Conservation (phyloP, 2,113 vertebrate genomes). For the Sorex fumeus region DNA sequence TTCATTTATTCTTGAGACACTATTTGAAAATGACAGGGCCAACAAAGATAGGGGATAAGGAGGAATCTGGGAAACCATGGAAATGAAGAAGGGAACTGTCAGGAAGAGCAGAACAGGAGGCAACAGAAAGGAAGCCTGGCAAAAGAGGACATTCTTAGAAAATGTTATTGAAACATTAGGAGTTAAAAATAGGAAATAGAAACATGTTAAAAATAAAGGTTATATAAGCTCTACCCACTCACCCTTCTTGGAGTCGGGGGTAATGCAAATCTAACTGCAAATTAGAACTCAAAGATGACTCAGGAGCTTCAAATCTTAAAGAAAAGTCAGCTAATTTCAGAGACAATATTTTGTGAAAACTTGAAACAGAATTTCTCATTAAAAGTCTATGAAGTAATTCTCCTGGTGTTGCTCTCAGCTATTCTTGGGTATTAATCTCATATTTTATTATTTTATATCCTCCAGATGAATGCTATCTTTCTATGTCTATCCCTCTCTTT, state of each 20-base stretch:
- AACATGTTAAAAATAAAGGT: not conserved
- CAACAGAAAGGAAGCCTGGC: not conserved
- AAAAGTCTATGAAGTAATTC: too few species aligned
- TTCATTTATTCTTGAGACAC: not conserved
- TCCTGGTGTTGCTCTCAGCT: too few species aligned
- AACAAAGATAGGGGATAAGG: not conserved
- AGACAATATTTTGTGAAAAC: not conserved
- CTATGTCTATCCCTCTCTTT: too few species aligned
- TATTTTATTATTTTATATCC: too few species aligned
- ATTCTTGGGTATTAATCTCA: too few species aligned
- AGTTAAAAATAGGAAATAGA: conserved; percentile 5
- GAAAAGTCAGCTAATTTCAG: not conserved
- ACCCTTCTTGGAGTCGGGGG: not conserved
- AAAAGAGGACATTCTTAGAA: not conserved
- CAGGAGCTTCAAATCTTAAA: not conserved
- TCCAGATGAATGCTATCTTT: too few species aligned
- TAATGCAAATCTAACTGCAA: not conserved
- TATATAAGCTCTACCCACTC: not conserved
- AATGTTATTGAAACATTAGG: not conserved
- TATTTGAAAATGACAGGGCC: not conserved
- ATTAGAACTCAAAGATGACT: conserved; percentile 20
- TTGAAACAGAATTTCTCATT: not conserved
- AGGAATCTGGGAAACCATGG: not conserved
- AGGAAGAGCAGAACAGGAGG: not conserved
- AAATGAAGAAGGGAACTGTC: not conserved